Conservation (phyloP, 2,797 vertebrate species). For the Gephyroberyx darwinii region DNA sequence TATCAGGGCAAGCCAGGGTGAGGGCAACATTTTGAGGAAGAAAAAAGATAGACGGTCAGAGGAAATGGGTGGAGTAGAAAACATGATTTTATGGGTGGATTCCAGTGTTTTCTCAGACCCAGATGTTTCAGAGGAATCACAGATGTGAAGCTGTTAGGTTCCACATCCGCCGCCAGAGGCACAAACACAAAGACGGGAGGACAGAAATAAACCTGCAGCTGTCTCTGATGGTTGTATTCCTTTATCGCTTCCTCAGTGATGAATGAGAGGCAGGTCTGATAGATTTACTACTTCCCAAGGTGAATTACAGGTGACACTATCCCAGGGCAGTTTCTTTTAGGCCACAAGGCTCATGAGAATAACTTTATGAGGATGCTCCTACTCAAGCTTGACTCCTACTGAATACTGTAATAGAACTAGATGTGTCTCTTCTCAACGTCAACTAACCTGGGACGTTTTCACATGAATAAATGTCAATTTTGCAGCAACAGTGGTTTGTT, state of each 20-base stretch:
- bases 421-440: neutral
- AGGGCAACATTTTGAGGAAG: constrained; percentile 1
- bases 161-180: constrained; percentile 49
- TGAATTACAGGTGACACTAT: neutral
- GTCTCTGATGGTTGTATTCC: constrained; percentile 38
- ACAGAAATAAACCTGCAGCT: constrained; percentile 53
- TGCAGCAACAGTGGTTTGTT: neutral
- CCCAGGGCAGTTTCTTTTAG: neutral
- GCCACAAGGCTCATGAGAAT: neutral
- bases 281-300: neutral
- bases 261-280: neutral
- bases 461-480: too few relatives aligned
- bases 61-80: constrained; percentile 18
- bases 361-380: neutral
- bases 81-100: constrained; percentile 4
- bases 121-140: constrained; percentile 61
- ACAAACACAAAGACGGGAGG: constrained; percentile 54
- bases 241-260: constrained; percentile 47
- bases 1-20: neutral
- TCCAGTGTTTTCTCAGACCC: constrained; percentile 35
- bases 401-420: neutral
- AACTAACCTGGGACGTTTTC: neutral
- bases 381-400: neutral
- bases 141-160: constrained; percentile 58
- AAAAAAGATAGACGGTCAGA: constrained; percentile 5